A percentile compares a stretch with the other conserved stretches of the same genome.
Evolutionary conservation across 1,140 invertebrate species (phyloP).

Genomic region (Bombus fervidus): DNA sequence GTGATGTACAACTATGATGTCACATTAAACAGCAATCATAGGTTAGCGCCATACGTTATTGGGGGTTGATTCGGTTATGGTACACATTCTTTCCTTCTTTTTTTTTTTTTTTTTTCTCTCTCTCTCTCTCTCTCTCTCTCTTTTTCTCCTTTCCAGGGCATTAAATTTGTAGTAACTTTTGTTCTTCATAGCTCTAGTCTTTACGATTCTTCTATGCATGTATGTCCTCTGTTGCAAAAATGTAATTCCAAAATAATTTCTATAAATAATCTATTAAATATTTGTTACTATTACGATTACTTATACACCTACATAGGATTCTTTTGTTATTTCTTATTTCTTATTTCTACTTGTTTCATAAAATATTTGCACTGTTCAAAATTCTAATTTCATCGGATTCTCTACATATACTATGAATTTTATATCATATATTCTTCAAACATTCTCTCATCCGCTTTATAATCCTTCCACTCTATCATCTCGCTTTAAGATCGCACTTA

Average conservation of each 20-base stretch:
- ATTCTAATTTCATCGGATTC: constrained; percentile 2
- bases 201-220: constrained; percentile 60
- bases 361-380: constrained; percentile 32
- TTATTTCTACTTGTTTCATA: constrained; percentile 10
- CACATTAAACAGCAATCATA: constrained; percentile 82
- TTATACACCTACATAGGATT: constrained; percentile 38
- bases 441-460: constrained; percentile 32
- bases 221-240: constrained; percentile 32
- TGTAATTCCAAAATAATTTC: constrained; percentile 16
- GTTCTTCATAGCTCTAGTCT: constrained; percentile 50
- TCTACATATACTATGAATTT: constrained; percentile 16
- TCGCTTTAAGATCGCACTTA: constrained; percentile 25
- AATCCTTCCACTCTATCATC: constrained; percentile 18
- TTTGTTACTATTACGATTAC: constrained; percentile 26
- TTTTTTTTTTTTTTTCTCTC: constrained; percentile 33
- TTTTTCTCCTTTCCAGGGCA: constrained; percentile 21
- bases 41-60: constrained; percentile 81
- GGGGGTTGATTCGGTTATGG: constrained; percentile 76
- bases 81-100: constrained; percentile 57
- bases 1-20: constrained; percentile 80
- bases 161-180: constrained; percentile 53
- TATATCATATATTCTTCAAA: constrained; percentile 39
- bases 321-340: constrained; percentile 14
- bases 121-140: too few relatives aligned
- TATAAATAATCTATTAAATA: constrained; percentile 12